phyloP scores from a whole-genome alignment of 2,113 vertebrate genomes.

The Rostratula benghalensis region DNA sequence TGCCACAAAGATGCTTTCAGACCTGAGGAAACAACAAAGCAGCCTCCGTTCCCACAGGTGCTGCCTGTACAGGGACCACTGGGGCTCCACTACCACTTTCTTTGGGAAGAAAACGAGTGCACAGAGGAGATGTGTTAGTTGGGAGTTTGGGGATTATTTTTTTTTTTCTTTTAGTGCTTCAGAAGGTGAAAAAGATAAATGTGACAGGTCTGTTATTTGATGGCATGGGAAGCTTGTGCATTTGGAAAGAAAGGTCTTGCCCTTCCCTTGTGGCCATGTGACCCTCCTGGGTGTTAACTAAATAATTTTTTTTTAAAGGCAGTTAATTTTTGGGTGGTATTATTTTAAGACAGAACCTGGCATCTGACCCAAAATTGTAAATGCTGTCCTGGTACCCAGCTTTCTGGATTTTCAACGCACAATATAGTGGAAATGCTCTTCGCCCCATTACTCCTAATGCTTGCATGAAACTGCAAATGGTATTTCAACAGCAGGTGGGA shows the following conservation, averaged over 20 bases:
- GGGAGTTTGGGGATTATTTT: neutral
- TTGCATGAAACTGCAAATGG: slow-evolving; percentile 63
- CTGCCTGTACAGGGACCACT: neutral
- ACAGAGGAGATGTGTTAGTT: neutral
- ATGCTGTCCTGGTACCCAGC: slow-evolving; percentile 20
- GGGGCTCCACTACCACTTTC: neutral
- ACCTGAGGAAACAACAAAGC: neutral
- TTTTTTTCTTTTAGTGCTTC: neutral
- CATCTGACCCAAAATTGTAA: slow-evolving; percentile 48
- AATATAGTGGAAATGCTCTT: slow-evolving; percentile 48
- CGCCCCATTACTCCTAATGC: slow-evolving; percentile 50
- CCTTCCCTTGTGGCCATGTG: slow-evolving; percentile 17
- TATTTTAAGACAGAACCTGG: slow-evolving; percentile 38
- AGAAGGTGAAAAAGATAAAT: slow-evolving; percentile 54
- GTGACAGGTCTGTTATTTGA: slow-evolving; percentile 28
- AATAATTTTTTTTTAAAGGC: slow-evolving; percentile 26
- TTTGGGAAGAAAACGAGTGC: neutral
- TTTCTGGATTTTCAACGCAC: slow-evolving; percentile 36
- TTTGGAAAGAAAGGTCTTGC: slow-evolving; percentile 38
- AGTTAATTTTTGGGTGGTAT: neutral
- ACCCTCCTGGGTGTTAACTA: neutral
- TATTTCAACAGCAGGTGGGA: slow-evolving; percentile 51
- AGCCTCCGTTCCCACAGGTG: neutral
- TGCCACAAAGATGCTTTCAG: neutral
- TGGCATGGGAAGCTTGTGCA: slow-evolving; percentile 24